Evolutionary conservation across 1,140 invertebrate species (phyloP).

Genomic region (Cepaea nemoralis): DNA sequence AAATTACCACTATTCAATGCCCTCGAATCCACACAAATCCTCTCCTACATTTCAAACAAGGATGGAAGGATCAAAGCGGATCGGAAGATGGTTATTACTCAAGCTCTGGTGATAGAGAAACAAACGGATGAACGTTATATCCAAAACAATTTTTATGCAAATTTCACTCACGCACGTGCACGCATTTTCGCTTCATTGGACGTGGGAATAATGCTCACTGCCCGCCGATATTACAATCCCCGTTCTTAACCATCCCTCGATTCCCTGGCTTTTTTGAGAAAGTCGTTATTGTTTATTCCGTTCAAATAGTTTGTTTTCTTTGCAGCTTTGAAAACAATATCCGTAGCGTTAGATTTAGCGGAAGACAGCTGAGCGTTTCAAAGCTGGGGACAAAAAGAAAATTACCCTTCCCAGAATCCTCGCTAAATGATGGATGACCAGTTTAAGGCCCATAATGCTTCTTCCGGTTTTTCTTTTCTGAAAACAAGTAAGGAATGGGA

Average conservation of each 20-base stretch:
- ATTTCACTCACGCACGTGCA: slow-evolving; percentile 19
- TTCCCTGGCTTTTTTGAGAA: neutral
- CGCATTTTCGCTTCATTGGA: neutral
- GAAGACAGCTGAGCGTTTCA: neutral
- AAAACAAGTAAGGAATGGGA: neutral
- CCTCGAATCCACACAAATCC: neutral
- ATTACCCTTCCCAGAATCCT: neutral
- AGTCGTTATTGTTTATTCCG: slow-evolving; percentile 19
- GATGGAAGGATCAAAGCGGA: neutral
- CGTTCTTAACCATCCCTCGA: neutral
- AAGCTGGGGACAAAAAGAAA: neutral
- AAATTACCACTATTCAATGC: too few relatives aligned
- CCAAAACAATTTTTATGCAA: slow-evolving; percentile 1
- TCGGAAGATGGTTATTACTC: neutral
- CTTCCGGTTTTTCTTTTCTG: slow-evolving; percentile 5
- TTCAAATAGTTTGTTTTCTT: slow-evolving; percentile 24
- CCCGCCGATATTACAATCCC: neutral
- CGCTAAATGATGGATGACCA: slow-evolving; percentile 12
- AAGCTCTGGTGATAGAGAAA: neutral
- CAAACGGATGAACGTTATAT: neutral
- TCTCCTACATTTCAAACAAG: neutral
- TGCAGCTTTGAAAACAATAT: neutral
- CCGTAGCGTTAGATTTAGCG: neutral
- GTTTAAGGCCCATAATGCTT: neutral
- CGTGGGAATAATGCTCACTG: neutral